phyloP scores from a whole-genome alignment of 2,888 invertebrate genomes.

The Conchocele bisecta region DNA sequence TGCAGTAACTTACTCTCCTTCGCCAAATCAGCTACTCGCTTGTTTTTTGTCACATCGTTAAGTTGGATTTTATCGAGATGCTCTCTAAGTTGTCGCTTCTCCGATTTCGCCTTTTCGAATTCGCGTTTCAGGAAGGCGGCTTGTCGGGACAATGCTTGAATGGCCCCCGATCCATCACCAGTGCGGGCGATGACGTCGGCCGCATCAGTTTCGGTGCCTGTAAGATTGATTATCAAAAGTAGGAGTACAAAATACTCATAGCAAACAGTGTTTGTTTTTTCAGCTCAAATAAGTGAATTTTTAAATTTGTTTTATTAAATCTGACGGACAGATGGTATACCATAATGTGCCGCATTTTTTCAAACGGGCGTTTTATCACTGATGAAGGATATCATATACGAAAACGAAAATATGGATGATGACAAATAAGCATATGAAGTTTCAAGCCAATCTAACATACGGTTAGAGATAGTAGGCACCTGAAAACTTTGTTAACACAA shows the following conservation, averaged over 20 bases:
- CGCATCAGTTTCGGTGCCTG: constrained; percentile 73
- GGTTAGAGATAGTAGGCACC: too few relatives aligned
- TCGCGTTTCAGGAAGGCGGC: constrained; percentile 76
- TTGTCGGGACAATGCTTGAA: constrained; percentile 71
- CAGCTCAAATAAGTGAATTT: too few relatives aligned
- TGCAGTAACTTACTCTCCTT: constrained; percentile 48
- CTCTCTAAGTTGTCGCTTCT: constrained; percentile 69
- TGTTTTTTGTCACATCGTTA: constrained; percentile 57
- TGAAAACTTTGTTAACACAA: too few relatives aligned
- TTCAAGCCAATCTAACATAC: too few relatives aligned
- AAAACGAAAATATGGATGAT: too few relatives aligned
- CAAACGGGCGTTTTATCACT: too few relatives aligned
- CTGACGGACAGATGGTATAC: neutral
- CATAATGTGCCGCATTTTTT: neutral
- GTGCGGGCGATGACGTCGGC: constrained; percentile 66
- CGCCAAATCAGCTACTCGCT: constrained; percentile 56
- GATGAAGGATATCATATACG: too few relatives aligned
- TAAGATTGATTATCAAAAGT: too few relatives aligned
- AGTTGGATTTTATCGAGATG: constrained; percentile 65
- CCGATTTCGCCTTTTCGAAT: constrained; percentile 70
- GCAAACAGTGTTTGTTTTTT: too few relatives aligned
- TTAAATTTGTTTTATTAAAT: neutral
- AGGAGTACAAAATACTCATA: too few relatives aligned
- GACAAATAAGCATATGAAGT: too few relatives aligned
- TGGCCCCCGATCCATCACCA: constrained; percentile 60